Percentiles rank a stretch among this genome's conserved stretches.
Evolutionary conservation across 2,888 invertebrate genomes (phyloP).

Genomic region (Mycogona germanica): DNA sequence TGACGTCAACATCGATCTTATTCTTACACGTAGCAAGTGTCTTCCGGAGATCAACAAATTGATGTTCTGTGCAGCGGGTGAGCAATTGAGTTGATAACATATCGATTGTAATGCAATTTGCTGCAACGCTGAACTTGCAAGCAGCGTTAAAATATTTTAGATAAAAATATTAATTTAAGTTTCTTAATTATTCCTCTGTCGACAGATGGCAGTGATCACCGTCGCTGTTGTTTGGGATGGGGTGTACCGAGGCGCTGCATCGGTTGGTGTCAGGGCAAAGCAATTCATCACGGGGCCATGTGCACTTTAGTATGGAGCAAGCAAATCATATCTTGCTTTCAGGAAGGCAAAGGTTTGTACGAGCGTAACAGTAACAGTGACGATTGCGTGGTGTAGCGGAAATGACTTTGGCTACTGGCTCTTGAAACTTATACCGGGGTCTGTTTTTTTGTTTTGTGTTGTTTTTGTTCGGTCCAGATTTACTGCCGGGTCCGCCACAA

Average conservation of each 20-base stretch:
- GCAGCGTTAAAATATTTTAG: not conserved
- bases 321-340: constrained; percentile 66
- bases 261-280: constrained; percentile 71
- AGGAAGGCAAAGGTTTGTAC: constrained; percentile 53
- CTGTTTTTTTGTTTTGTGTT: constrained; percentile 4
- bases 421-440: not conserved
- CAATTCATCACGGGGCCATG: constrained; percentile 47
- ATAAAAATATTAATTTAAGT: not conserved
- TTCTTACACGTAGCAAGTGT: constrained; percentile 67
- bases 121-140: not conserved
- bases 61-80: constrained; percentile 70
- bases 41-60: constrained; percentile 70
- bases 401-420: not conserved
- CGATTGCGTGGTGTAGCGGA: not conserved
- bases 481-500: constrained; percentile 66
- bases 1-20: constrained; percentile 68
- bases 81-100: too few relatives aligned
- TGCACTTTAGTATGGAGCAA: constrained; percentile 62
- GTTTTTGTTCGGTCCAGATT: constrained; percentile 34
- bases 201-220: constrained; percentile 55
- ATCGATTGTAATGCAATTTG: too few relatives aligned
- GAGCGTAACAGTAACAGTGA: not conserved
- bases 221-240: constrained; percentile 66
- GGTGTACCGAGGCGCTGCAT: constrained; percentile 68
- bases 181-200: not conserved